A percentile compares a stretch with the other conserved stretches of the same genome.
Evolutionary conservation across 2,113 vertebrate genomes (phyloP).

Genomic region (Cromileptes altivelis): DNA sequence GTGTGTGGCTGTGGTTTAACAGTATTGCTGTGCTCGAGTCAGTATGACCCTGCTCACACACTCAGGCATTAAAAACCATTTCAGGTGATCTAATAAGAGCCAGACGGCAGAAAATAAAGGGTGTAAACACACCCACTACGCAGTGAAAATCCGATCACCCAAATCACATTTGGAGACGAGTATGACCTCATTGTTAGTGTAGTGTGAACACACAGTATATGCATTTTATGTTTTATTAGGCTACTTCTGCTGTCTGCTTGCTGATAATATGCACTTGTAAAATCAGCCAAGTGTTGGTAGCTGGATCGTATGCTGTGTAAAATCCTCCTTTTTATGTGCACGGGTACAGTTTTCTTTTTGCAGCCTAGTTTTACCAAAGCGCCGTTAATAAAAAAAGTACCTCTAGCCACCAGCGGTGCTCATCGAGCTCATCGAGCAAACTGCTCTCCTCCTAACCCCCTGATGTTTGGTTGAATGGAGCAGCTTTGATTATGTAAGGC

Average conservation of each 20-base stretch:
- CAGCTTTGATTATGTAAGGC: slow-evolving; percentile 54
- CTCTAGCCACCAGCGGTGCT: slow-evolving; percentile 25
- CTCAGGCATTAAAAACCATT: slow-evolving; percentile 34
- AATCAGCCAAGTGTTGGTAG: slow-evolving; percentile 44
- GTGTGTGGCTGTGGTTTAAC: slow-evolving; percentile 25
- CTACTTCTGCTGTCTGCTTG: slow-evolving; percentile 24
- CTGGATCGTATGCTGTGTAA: slow-evolving; percentile 22
- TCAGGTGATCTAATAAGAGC: slow-evolving; percentile 38
- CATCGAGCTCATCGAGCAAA: slow-evolving; percentile 34
- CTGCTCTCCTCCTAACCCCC: slow-evolving; percentile 51
- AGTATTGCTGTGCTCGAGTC: slow-evolving; percentile 19
- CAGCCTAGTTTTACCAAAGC: slow-evolving; percentile 14
- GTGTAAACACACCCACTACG: slow-evolving; percentile 13
- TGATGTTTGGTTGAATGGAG: slow-evolving; percentile 47
- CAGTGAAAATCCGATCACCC: slow-evolving; percentile 20
- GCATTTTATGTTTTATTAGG: slow-evolving; percentile 43
- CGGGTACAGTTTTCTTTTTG: slow-evolving; percentile 10
- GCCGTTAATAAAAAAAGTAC: slow-evolving; percentile 16
- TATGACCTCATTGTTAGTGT: slow-evolving; percentile 38
- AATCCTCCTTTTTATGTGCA: slow-evolving; percentile 28
- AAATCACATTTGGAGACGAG: slow-evolving; percentile 21
- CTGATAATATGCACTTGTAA: slow-evolving; percentile 39
- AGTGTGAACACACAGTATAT: slow-evolving; percentile 32
- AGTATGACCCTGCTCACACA: slow-evolving; percentile 30
- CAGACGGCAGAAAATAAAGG: slow-evolving; percentile 4